Conservation (phyloP, 2,888 invertebrate species). For the Pollenia angustigena region DNA sequence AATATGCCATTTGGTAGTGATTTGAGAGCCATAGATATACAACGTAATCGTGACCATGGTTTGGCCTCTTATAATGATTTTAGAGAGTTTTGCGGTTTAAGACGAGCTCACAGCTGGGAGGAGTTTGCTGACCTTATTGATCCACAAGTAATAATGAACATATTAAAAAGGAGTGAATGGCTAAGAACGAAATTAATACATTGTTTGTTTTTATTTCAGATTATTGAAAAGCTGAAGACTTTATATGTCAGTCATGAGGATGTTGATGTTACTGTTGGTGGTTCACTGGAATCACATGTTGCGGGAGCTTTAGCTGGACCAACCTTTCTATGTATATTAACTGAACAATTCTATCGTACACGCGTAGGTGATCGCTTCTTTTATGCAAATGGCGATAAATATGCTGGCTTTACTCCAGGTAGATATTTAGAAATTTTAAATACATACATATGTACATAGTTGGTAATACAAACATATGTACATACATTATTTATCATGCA, state of each 20-base stretch:
- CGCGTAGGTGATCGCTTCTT: slow-evolving; percentile 94
- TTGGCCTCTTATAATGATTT: slow-evolving; percentile 91
- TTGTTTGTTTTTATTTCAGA: slow-evolving; percentile 67
- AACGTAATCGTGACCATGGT: slow-evolving; percentile 94
- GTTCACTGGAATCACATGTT: slow-evolving; percentile 90
- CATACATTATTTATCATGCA: slow-evolving; percentile 24
- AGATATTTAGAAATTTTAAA: slow-evolving; percentile 8
- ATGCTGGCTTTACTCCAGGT: slow-evolving; percentile 86
- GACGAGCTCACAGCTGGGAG: slow-evolving; percentile 88
- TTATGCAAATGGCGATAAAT: slow-evolving; percentile 89
- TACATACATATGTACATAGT: background rate
- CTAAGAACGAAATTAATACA: background rate
- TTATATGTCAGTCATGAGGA: slow-evolving; percentile 91
- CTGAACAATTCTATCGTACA: slow-evolving; percentile 94
- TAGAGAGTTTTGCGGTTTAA: slow-evolving; percentile 90
- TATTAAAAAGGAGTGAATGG: background rate
- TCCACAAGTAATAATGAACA: slow-evolving; percentile 83
- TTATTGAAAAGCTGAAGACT: slow-evolving; percentile 87
- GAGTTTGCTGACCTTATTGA: slow-evolving; percentile 89
- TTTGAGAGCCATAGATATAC: slow-evolving; percentile 92
- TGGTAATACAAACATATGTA: background rate
- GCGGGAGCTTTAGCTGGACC: slow-evolving; percentile 92
- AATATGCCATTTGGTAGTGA: slow-evolving; percentile 91
- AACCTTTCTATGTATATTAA: slow-evolving; percentile 94
- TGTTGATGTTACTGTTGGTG: slow-evolving; percentile 94